Conservation (phyloP, 1,140 invertebrate species). For the Eriocheir sinensis region DNA sequence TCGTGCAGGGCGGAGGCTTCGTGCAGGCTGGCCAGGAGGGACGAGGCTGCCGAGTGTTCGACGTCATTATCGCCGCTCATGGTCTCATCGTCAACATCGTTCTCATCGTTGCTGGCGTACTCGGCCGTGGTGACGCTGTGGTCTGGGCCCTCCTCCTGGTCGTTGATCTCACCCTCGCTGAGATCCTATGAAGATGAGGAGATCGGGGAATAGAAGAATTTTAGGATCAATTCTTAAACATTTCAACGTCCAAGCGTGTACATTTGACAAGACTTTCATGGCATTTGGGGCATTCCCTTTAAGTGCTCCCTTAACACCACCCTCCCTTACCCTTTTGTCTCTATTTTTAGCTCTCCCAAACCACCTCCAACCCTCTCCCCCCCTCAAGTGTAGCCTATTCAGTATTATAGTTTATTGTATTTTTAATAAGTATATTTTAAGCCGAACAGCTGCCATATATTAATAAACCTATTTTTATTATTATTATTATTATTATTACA, state of each 20-base stretch:
- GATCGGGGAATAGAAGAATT: neutral
- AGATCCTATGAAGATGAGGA: conserved; percentile 84
- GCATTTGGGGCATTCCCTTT: no score
- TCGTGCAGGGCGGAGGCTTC: conserved; percentile 67
- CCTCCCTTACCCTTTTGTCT: neutral
- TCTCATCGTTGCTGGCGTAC: conserved; percentile 87
- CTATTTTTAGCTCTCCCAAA: neutral
- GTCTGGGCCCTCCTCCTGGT: conserved; percentile 79
- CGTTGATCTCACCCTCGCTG: conserved; percentile 85
- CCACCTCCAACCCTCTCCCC: no score
- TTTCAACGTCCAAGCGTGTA: no score
- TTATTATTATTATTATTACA: neutral
- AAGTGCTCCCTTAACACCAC: neutral
- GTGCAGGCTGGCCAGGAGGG: conserved; percentile 80
- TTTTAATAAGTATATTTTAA: no score
- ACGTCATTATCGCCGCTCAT: conserved; percentile 92
- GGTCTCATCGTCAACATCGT: conserved; percentile 91
- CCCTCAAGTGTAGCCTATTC: no score
- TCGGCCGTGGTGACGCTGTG: conserved; percentile 78
- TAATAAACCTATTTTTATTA: no score
- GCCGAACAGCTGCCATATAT: no score
- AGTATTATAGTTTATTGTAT: no score
- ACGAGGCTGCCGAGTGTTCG: conserved; percentile 84
- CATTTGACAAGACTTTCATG: no score
- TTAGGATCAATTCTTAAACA: no score